These are phyloP conservation scores for Euthynnus affinis DNA, from an alignment of 2,797 vertebrate species.

Conservation along the genomic window DNA sequence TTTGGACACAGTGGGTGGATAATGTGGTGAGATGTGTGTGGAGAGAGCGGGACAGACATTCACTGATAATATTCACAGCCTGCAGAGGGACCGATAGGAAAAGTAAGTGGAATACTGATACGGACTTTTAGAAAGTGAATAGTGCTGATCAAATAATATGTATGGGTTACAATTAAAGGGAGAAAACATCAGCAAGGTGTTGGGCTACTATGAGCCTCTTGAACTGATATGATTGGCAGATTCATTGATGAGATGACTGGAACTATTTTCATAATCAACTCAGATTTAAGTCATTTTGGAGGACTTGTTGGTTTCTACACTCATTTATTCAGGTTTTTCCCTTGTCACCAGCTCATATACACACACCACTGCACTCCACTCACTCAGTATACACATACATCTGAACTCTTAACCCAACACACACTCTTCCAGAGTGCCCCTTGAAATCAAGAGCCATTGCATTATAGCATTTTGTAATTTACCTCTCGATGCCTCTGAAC, in stretches of 20 bases:
- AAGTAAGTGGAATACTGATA: neutral
- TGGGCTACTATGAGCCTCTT: neutral
- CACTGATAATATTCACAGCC: constrained; percentile 42
- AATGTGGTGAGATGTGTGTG: constrained; percentile 37
- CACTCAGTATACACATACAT: constrained; percentile 9
- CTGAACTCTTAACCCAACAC: constrained; percentile 19
- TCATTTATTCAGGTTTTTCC: neutral
- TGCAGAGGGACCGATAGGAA: neutral
- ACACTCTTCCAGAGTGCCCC: constrained; percentile 11
- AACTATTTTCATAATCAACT: too few relatives aligned
- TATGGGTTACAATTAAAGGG: neutral
- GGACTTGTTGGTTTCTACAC: neutral
- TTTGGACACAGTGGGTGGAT: constrained; percentile 50
- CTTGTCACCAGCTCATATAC: neutral
- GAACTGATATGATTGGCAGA: neutral
- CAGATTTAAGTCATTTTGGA: neutral
- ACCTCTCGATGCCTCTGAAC: constrained; percentile 37
- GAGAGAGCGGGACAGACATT: constrained; percentile 26
- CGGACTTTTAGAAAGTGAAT: neutral
- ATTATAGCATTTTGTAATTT: constrained; percentile 37
- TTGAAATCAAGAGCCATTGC: constrained; percentile 51
- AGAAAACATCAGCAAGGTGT: neutral
- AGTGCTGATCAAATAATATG: neutral
- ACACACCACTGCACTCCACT: neutral
- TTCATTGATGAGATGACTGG: too few relatives aligned